Evolutionary conservation across 1,140 invertebrate species (phyloP), one percentile per base, ranked within the genome.

Genomic region (Ruditapes philippinarum): DNA sequence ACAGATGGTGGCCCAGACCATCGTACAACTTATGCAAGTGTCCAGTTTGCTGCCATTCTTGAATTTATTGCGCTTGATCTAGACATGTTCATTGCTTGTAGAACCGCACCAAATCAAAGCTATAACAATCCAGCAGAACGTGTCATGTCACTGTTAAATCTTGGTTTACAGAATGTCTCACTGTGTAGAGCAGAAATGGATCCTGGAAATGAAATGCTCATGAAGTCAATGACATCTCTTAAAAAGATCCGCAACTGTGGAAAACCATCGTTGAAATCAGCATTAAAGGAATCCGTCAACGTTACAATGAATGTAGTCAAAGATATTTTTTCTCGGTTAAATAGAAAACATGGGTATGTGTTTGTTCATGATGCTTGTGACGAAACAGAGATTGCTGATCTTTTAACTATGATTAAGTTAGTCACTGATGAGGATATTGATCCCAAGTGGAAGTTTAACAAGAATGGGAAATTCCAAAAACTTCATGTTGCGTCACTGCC

Each of bases 1-100:
- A 51, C 83, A 68, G 90, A 91, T 83, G 90, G 82, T n/a, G 88
- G 88, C 17, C 90, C 90, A 76, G 83, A 91, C 73, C 90, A 91
- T 79, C 36, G 84, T 22, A 45, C 36, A 28, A 91, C 88, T 17
- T 91, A 88, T 33, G 33, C 14, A 11, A 45, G 78, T 25, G 88
- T 90, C 19, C 78, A 91, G 73, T 40, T 90, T 7, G 38, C 83
- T 25, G 22, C 60, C 11, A 70, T 90, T 36, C 5, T 1, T n/a
- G n/a, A 78, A n/a, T 91, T 90, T 57, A 40, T 88, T n/a, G 28
- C 49, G 9, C 40, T 82, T 45, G 84, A 91, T 60, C 38, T 91
- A 45, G 91, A 91, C 54, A 49, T 90, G 40, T 49, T 90, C 0
- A 36, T 91, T 19, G 70, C 80, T 9, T 74, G 54, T 19, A 87